These are phyloP conservation scores for Erebia palarica DNA, from an alignment of 2,888 invertebrate species.

Conservation along the genomic window DNA sequence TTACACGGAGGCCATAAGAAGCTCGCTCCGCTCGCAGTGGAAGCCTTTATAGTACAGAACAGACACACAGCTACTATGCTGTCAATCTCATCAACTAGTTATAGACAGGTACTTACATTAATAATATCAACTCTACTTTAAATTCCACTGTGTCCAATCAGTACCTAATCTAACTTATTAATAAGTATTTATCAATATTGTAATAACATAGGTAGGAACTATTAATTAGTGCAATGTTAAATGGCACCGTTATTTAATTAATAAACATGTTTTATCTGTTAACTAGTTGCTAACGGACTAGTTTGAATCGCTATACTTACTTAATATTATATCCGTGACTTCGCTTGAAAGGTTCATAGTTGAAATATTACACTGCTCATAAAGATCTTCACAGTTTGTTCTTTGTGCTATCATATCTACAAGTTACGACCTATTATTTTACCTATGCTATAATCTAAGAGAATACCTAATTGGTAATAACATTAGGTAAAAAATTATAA, in stretches of 20 bases:
- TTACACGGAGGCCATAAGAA: too few relatives aligned
- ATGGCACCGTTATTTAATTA: constrained; percentile 14
- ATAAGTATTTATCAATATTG: constrained; percentile 6
- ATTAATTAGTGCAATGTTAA: constrained; percentile 17
- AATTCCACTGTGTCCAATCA: constrained; percentile 8
- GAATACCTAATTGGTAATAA: too few relatives aligned
- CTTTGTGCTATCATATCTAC: too few relatives aligned
- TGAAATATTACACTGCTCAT: not conserved
- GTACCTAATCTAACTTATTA: constrained; percentile 1
- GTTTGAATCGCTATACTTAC: too few relatives aligned
- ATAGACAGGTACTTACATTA: not conserved
- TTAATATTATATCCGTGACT: too few relatives aligned
- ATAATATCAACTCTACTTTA: not conserved
- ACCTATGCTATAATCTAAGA: too few relatives aligned
- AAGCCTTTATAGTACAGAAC: too few relatives aligned
- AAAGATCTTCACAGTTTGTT: not conserved
- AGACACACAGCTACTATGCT: constrained; percentile 18
- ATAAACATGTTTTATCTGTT: not conserved
- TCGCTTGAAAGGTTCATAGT: not conserved
- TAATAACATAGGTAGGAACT: not conserved
- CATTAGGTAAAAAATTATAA: too few relatives aligned
- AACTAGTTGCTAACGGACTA: not conserved
- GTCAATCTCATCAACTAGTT: constrained; percentile 30
- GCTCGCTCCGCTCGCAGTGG: too few relatives aligned
- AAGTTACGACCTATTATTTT: too few relatives aligned